Percentiles rank a stretch among this genome's conserved stretches.
phyloP scores from a whole-genome alignment of 2,888 invertebrate species.

The Dioctria rufipes region DNA sequence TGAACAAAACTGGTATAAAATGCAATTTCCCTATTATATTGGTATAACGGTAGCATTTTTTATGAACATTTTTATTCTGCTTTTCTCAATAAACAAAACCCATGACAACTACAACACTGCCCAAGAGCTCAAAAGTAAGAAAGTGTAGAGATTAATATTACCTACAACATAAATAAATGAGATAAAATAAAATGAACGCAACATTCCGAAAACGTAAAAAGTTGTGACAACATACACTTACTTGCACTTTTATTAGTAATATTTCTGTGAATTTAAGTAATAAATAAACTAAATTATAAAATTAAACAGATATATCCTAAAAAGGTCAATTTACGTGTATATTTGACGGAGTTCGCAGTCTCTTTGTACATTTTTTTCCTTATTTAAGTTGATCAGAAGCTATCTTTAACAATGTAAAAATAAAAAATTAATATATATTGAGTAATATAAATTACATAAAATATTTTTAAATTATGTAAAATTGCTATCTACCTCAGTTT shows the following conservation, averaged over 20 bases:
- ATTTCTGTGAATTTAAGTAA: conserved; percentile 28
- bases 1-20: too few species aligned
- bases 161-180: background rate
- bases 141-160: background rate
- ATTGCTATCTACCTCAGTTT: conserved; percentile 48
- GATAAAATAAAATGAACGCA: background rate
- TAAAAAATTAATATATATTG: conserved; percentile 41
- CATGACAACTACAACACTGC: conserved; percentile 1
- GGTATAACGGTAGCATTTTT: too few species aligned
- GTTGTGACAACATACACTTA: background rate
- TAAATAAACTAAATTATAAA: background rate
- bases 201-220: conserved; percentile 25
- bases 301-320: background rate
- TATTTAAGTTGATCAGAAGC: conserved; percentile 35
- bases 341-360: background rate
- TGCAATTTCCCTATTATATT: too few species aligned
- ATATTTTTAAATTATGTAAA: conserved; percentile 43
- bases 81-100: too few species aligned
- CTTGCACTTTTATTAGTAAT: conserved; percentile 13
- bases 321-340: background rate
- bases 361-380: conserved; percentile 12
- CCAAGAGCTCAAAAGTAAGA: conserved; percentile 35
- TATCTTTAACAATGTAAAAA: conserved; percentile 23
- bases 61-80: too few species aligned
- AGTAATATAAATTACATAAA: conserved; percentile 25